phyloP scores from a whole-genome alignment of 2,113 vertebrate species.

The Proterorhinus semilunaris region DNA sequence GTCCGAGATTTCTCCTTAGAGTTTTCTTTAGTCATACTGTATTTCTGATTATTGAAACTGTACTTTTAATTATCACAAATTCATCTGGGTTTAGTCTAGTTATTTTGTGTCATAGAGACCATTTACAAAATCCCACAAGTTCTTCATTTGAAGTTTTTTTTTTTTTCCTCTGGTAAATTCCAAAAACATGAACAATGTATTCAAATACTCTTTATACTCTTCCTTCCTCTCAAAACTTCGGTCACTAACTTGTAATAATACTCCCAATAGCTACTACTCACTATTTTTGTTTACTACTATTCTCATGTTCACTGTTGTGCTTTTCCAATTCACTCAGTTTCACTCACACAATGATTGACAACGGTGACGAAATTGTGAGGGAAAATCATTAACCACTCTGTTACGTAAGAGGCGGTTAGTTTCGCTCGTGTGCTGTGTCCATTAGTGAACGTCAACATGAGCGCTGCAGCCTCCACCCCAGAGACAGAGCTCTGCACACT shows the following conservation, averaged over 20 bases:
- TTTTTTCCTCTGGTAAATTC: too few relatives aligned
- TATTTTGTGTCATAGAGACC: too few relatives aligned
- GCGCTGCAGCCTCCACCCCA: constrained; percentile 35
- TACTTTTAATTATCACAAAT: neutral
- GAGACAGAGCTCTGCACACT: constrained; percentile 44
- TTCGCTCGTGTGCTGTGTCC: constrained; percentile 44
- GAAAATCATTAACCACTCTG: constrained; percentile 66
- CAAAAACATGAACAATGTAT: too few relatives aligned
- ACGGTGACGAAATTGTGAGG: constrained; percentile 27
- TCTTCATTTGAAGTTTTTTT: too few relatives aligned
- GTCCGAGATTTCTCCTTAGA: neutral
- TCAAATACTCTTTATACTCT: too few relatives aligned
- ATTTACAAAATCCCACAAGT: too few relatives aligned
- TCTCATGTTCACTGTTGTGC: neutral
- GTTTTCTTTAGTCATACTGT: too few relatives aligned
- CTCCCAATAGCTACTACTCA: too few relatives aligned
- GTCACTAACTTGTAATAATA: too few relatives aligned
- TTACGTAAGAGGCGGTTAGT: constrained; percentile 56
- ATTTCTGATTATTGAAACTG: neutral
- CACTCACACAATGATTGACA: constrained; percentile 33
- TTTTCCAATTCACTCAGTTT: constrained; percentile 10
- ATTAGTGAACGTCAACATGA: constrained; percentile 36
- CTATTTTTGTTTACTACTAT: neutral
- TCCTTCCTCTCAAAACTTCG: too few relatives aligned
- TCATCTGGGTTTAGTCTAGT: neutral